These are phyloP conservation scores for Burhinus bistriatus DNA, from an alignment of 2,113 vertebrate genomes.

Conservation along the genomic window DNA sequence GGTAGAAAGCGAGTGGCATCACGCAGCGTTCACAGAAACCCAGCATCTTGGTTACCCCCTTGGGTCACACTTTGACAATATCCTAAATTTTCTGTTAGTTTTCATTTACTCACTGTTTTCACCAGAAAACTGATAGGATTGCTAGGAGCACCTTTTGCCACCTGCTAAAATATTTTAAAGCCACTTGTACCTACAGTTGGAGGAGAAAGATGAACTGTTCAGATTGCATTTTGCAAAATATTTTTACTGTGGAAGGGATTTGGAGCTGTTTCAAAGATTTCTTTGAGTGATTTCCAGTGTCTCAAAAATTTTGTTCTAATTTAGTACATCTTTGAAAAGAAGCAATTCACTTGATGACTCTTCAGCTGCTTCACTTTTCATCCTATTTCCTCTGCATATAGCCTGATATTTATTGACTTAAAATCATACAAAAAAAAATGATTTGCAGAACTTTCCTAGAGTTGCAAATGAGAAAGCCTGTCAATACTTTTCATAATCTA, in stretches of 20 bases:
- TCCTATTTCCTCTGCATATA: neutral
- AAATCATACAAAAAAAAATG: neutral
- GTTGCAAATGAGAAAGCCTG: neutral
- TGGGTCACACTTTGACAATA: neutral
- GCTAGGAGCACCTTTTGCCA: neutral
- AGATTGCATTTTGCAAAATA: neutral
- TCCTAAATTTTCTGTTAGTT: neutral
- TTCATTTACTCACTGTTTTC: neutral
- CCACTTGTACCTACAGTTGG: neutral
- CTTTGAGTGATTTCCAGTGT: neutral
- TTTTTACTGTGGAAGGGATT: neutral
- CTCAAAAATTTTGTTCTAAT: neutral
- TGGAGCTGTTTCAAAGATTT: neutral
- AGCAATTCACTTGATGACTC: neutral
- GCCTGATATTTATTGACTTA: neutral
- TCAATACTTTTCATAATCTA: slow-evolving; percentile 9
- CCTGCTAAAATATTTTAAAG: neutral
- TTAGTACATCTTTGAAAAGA: neutral
- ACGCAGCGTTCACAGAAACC: neutral
- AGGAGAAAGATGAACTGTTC: neutral
- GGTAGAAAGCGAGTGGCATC: neutral
- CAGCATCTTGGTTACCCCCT: neutral
- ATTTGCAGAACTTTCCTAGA: neutral
- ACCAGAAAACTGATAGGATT: neutral
- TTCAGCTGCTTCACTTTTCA: neutral